Evolutionary conservation across 2,113 vertebrate species (phyloP), one percentile per base, ranked within the genome.

Genomic region (Pedetes capensis): DNA sequence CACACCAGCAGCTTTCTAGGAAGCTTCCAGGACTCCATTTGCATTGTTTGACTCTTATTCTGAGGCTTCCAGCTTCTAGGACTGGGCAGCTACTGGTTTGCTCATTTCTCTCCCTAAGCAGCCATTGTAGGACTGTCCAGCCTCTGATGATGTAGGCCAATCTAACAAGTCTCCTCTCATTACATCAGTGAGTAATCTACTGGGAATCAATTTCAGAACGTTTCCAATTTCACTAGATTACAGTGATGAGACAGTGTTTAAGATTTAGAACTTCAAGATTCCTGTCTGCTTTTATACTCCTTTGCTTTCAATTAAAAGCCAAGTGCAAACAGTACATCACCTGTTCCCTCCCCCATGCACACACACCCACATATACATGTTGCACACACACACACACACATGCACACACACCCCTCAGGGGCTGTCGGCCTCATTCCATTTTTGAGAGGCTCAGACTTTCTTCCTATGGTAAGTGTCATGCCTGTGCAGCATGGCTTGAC

Each of bases 211-310:
- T 51, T 76, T 88, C 25, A 61, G 17, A 86, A 47, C 27, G 3
- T 75, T 88, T 5, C 22, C 44, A 55, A 3, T 0, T 3, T 63
- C 44, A 23, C 22, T 42, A 4, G 3, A 64, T 14, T 29, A 1
- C 51, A 20, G 51, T 63, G 32, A 29, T 32, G 55, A 93, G 34
- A 3, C 18, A 10, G 0, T 11, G 51, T 16, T 71, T 53, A 39
- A 34, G 18, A 25, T 23, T 72, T 39, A 17, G 10, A 3, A 47
- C 10, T 66, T 86, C 20, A 37, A 22, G 53, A 59, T 16, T 59
- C 47, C 27, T 81, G 1, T 63, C 22, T 44, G 9, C 2, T 75
- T 79, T 75, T 61, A 7, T 55, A 63, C 14, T 74, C 6, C 2
- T 71, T 66, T 71, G 42, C 9, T 11, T 4, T 39, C 29, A 49